phyloP scores from a whole-genome alignment of 1,140 invertebrate genomes.

The Drosophila grimshawi region DNA sequence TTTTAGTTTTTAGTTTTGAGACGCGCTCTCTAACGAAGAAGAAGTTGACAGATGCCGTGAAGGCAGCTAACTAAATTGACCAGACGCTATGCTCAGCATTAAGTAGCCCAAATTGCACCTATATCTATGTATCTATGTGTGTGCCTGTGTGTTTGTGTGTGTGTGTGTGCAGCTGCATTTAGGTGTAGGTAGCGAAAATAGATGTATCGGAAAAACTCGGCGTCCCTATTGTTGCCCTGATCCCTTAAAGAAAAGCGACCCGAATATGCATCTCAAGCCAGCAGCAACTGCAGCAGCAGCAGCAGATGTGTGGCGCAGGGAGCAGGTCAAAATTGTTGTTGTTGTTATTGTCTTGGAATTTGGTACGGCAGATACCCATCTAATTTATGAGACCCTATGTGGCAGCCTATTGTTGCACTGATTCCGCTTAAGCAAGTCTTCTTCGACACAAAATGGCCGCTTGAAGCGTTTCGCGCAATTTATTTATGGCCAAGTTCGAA shows the following conservation, averaged over 20 bases:
- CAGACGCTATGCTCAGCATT: conserved; percentile 55
- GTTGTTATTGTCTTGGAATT: conserved; percentile 30
- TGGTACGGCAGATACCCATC: conserved; percentile 26
- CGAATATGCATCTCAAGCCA: conserved; percentile 38
- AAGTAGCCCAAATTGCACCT: conserved; percentile 60
- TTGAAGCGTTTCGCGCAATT: too few relatives aligned
- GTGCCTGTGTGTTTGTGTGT: background rate
- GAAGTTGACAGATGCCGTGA: conserved; percentile 65
- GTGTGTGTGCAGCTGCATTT: conserved; percentile 39
- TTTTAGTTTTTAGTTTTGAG: conserved; percentile 7
- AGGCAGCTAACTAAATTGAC: conserved; percentile 62
- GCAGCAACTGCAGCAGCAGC: background rate
- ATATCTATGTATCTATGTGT: background rate
- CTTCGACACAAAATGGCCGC: conserved; percentile 24
- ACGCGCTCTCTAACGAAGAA: conserved; percentile 10
- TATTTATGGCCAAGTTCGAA: too few relatives aligned
- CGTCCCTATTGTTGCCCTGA: conserved; percentile 49
- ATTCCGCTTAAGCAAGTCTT: conserved; percentile 19
- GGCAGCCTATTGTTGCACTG: background rate
- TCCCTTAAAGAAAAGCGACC: conserved; percentile 59
- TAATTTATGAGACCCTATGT: conserved; percentile 28
- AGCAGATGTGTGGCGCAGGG: conserved; percentile 60
- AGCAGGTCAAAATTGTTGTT: conserved; percentile 67
- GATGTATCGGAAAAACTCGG: conserved; percentile 40
- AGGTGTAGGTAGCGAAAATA: conserved; percentile 47